These are phyloP conservation scores for Tipula confusa DNA, from an alignment of 2,888 invertebrate species.

Conservation along the genomic window DNA sequence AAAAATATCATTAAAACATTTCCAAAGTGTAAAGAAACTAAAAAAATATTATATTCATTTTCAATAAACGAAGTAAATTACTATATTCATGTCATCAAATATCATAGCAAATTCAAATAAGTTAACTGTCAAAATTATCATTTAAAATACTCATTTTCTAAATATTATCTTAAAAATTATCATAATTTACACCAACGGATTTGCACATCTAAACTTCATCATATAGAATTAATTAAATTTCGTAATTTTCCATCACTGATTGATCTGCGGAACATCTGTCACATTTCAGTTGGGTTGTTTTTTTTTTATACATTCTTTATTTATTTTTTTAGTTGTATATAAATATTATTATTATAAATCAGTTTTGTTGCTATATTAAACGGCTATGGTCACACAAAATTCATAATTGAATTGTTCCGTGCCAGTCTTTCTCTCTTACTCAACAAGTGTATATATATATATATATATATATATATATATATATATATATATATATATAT, in stretches of 20 bases:
- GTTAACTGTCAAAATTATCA: too few species aligned
- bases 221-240: not conserved
- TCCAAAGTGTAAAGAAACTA: too few species aligned
- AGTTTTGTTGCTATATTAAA: not conserved
- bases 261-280: constrained; percentile 6
- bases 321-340: not conserved
- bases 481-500: too few species aligned
- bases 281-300: not conserved
- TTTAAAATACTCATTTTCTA: too few species aligned
- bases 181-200: not conserved
- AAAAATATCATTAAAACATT: too few species aligned
- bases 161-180: not conserved
- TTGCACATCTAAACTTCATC: not conserved
- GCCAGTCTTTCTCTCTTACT: not conserved
- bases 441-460: too few species aligned
- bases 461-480: too few species aligned
- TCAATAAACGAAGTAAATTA: too few species aligned
- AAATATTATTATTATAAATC: not conserved
- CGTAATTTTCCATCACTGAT: not conserved
- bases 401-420: not conserved
- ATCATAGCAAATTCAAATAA: too few species aligned
- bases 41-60: too few species aligned
- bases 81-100: too few species aligned
- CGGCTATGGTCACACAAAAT: not conserved
- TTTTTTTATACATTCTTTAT: not conserved